Evolutionary conservation across 2,113 vertebrate species (phyloP).

Genomic region (Garra rufa): DNA sequence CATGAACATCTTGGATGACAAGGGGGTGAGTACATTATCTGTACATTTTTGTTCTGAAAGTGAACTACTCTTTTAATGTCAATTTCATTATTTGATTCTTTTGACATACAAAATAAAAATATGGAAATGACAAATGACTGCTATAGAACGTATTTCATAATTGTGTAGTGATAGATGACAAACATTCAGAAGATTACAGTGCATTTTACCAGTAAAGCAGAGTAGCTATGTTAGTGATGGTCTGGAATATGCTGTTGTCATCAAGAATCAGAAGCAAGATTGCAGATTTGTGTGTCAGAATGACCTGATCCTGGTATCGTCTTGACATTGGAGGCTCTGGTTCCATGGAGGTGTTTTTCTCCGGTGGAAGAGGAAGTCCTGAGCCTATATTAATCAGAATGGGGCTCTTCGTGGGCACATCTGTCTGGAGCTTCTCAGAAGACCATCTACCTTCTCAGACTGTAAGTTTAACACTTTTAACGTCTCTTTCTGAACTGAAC

Average conservation of each 20-base stretch:
- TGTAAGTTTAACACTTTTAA: constrained; percentile 16
- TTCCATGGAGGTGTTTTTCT: neutral
- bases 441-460: constrained; percentile 17
- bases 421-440: constrained; percentile 22
- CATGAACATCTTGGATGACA: no score
- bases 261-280: neutral
- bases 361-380: constrained; percentile 33
- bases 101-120: neutral
- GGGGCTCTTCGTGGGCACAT: neutral
- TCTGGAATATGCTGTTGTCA: neutral
- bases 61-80: neutral
- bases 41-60: no score
- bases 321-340: neutral
- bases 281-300: neutral
- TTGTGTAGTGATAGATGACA: no score
- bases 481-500: neutral
- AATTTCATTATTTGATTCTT: neutral
- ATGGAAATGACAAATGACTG: neutral
- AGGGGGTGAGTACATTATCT: no score
- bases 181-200: no score
- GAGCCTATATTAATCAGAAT: constrained; percentile 34
- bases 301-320: constrained; percentile 23
- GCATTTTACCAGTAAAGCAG: no score
- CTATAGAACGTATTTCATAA: neutral
- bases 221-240: neutral